Percentiles rank a stretch among this genome's conserved stretches.
These are phyloP conservation scores for Daubentonia madagascariensis DNA, from an alignment of 2,113 vertebrate species.

Conservation along the genomic window DNA sequence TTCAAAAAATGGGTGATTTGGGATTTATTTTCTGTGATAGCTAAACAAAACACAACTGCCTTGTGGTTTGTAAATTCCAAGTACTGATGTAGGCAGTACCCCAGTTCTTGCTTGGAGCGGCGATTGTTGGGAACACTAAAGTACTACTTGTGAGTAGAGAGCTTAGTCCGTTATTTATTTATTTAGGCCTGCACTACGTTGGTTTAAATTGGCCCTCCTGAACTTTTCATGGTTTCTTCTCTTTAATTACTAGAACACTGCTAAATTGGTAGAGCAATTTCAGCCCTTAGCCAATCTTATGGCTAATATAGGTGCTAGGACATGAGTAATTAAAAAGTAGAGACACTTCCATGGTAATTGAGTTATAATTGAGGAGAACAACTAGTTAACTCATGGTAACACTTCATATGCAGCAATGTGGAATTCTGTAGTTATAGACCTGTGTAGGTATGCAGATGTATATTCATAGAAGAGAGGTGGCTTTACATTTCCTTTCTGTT, in stretches of 20 bases:
- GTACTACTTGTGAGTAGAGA: neutral
- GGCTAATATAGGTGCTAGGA: neutral
- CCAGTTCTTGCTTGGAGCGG: fast-evolving
- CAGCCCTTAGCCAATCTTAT: neutral
- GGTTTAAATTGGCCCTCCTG: too few species aligned
- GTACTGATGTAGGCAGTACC: fast-evolving
- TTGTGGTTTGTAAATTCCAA: neutral
- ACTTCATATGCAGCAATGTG: neutral
- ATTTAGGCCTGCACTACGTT: fast-evolving
- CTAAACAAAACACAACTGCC: too few species aligned
- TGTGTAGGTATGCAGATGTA: neutral
- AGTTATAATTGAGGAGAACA: neutral
- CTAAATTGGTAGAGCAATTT: neutral
- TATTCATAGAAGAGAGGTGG: too few species aligned
- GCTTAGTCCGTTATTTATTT: neutral
- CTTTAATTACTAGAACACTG: neutral
- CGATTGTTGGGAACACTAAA: fast-evolving
- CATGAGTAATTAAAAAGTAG: neutral
- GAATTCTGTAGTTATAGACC: neutral
- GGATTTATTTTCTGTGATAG: neutral
- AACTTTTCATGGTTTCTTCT: neutral
- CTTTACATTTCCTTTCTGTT: neutral
- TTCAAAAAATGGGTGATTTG: neutral
- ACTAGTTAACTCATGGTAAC: too few species aligned
- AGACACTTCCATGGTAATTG: neutral